Percentiles rank a stretch among this genome's conserved stretches.
Conservation (phyloP, 2,888 invertebrate species). For the Therioaphis trifolii region DNA sequence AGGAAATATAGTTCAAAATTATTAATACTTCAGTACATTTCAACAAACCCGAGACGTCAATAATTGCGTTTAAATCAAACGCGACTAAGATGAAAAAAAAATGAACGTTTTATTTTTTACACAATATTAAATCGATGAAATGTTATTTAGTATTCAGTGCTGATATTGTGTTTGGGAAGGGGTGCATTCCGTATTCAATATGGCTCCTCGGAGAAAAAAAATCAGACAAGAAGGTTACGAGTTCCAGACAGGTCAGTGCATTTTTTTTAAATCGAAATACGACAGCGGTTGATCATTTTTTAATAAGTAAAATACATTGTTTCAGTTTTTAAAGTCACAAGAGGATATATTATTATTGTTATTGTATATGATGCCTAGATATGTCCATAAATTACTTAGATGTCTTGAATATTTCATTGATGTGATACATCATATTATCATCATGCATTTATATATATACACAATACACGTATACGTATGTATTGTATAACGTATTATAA, state of each 20-base stretch:
- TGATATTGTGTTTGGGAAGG: neutral
- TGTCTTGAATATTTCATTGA: neutral
- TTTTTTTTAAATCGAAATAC: constrained; percentile 27
- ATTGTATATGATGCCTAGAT: neutral
- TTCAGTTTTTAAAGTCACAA: neutral
- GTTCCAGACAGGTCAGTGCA: neutral
- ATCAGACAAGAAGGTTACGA: neutral
- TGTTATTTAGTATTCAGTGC: constrained; percentile 11
- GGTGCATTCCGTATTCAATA: constrained; percentile 8
- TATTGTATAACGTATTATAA: neutral
- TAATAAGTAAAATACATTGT: constrained; percentile 27
- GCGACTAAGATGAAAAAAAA: constrained; percentile 31
- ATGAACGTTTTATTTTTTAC: constrained; percentile 40
- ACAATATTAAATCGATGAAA: constrained; percentile 39
- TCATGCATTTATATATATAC: neutral
- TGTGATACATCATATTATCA: neutral
- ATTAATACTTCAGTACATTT: constrained; percentile 46
- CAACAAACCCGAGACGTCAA: constrained; percentile 15
- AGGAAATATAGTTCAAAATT: constrained; percentile 47
- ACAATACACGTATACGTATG: neutral
- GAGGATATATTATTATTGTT: neutral
- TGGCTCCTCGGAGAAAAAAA: neutral
- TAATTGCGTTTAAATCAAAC: constrained; percentile 34
- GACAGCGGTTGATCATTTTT: constrained; percentile 5
- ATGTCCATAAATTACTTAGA: neutral